Percentiles rank a stretch among this genome's conserved stretches.
These are phyloP conservation scores for Callocephalon fimbriatum DNA, from an alignment of 2,113 vertebrate genomes.

Conservation along the genomic window DNA sequence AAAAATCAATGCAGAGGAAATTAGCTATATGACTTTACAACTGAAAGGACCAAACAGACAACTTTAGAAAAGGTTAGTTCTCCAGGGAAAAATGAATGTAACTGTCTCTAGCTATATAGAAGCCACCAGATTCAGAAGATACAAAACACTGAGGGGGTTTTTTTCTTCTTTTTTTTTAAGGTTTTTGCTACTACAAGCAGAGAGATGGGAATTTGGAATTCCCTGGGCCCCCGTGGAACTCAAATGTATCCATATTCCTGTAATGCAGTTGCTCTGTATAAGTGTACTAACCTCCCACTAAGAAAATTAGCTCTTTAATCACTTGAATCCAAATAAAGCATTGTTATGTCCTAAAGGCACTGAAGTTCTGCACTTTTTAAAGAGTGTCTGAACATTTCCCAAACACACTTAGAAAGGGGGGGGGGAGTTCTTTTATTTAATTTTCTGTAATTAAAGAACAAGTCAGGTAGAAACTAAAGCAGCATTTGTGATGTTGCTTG, in stretches of 20 bases:
- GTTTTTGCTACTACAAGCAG: background rate
- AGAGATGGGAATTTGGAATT: conserved; percentile 15
- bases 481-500: background rate
- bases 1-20: conserved; percentile 46
- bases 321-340: conserved; percentile 61
- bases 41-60: conserved; percentile 44
- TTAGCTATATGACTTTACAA: conserved; percentile 34
- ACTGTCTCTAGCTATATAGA: conserved; percentile 9
- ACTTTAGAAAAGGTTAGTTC: conserved; percentile 44
- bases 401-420: conserved; percentile 3
- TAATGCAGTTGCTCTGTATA: conserved; percentile 41
- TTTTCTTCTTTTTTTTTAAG: background rate
- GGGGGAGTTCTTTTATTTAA: conserved; percentile 45
- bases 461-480: conserved; percentile 52
- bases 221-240: background rate
- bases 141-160: background rate
- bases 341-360: conserved; percentile 45
- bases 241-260: conserved; percentile 40
- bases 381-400: conserved; percentile 59
- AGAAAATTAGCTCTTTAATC: conserved; percentile 70
- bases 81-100: background rate
- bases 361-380: conserved; percentile 48
- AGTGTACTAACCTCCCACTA: conserved; percentile 53
- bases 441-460: conserved; percentile 71
- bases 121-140: conserved; percentile 15